Evolutionary conservation across 2,888 invertebrate genomes (phyloP), one percentile per base, ranked within the genome.

Genomic region (Platycnemis pennipes): DNA sequence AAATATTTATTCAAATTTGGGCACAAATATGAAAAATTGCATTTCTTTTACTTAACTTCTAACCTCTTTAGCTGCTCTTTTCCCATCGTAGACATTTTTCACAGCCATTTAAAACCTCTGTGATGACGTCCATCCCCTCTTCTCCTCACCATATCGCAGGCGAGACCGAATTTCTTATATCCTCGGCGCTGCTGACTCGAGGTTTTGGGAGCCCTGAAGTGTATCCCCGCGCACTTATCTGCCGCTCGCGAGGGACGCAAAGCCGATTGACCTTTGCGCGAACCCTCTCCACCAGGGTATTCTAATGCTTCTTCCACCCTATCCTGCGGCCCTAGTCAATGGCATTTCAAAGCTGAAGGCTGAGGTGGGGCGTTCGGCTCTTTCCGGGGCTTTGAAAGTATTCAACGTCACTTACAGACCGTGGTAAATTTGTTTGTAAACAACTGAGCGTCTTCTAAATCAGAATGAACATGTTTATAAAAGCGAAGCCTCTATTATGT

Each of bases 201-300:
- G 37, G 37, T 37, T 77, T 77, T 63, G 63, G 37, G 37, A 13
- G 77, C 77, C 31, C 63, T 0, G 37, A 11, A 37, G 37, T 37
- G 11, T 37, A 37, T 22, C 37, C 37, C 26, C 13, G 37, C 0
- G 77, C 8, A 77, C 11, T 77, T 4, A 77, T 77, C 77, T 37
- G 77, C 77, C 37, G 11, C 37, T 77, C 77, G 37, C 77, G 77
- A 77, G 77, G 8, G 77, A 77, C 37, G 37, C 77, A 31, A 37
- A 37, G 77, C 77, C 77, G 77, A 37, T 77, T 77, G 77, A 77
- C 77, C 77, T 77, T 77, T 77, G 77, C 31, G n/a, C 77, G 26
- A 31, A 11, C 22, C n/a, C 49, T 19, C 19, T n/a, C 63, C 22
- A 22, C 63, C 26, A n/a, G 26, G 77, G 31, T 26, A 77, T 31